A percentile compares a stretch with the other conserved stretches of the same genome.
phyloP scores from a whole-genome alignment of 2,888 invertebrate genomes.

The Branchipolynoe longqiensis region DNA sequence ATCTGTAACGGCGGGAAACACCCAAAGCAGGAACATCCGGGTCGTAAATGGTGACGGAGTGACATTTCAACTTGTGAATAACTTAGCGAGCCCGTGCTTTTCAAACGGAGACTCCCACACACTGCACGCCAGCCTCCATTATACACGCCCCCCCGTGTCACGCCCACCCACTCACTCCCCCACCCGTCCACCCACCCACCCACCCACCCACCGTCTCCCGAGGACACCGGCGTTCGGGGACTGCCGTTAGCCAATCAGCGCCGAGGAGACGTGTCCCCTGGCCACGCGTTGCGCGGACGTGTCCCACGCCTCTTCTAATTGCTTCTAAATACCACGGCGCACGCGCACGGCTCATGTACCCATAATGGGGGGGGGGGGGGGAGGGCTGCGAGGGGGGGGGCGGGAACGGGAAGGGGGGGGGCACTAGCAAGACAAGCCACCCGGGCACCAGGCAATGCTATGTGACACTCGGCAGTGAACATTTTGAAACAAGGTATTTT shows the following conservation, averaged over 20 bases:
- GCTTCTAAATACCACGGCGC: conserved; percentile 33
- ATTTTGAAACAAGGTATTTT: no score
- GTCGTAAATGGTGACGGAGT: no score
- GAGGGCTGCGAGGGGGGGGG: no score
- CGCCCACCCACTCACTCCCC: no score
- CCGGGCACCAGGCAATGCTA: background rate
- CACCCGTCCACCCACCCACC: no score
- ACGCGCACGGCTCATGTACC: background rate
- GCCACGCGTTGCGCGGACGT: background rate
- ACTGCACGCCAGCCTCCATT: background rate
- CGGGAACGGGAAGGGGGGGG: conserved; percentile 18
- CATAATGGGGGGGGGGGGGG: no score
- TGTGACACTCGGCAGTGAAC: no score
- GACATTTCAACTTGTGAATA: conserved; percentile 39
- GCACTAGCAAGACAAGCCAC: background rate
- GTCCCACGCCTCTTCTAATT: conserved; percentile 1
- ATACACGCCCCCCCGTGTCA: no score
- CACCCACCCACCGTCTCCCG: background rate
- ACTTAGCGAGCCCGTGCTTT: background rate
- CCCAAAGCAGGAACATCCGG: no score
- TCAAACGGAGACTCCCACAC: conserved; percentile 15
- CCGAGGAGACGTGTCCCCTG: background rate
- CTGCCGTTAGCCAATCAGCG: conserved; percentile 31
- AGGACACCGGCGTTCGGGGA: background rate
- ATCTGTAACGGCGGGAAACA: no score